These are phyloP conservation scores for Narcine bancroftii DNA, from an alignment of 2,113 vertebrate species.

Conservation along the genomic window DNA sequence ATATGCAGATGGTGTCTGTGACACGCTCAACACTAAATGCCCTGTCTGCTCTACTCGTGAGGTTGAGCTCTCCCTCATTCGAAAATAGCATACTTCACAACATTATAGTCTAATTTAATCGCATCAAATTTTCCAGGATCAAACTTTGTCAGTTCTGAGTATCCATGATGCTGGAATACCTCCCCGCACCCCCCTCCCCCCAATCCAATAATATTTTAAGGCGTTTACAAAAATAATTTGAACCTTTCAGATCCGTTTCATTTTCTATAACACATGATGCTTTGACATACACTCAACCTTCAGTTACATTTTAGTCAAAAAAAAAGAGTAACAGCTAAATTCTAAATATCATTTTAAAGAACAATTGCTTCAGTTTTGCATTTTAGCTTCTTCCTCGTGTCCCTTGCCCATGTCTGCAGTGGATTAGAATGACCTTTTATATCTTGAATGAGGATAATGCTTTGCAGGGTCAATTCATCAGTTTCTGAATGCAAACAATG, in stretches of 20 bases:
- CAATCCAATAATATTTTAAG: background rate
- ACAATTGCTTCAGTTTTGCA: background rate
- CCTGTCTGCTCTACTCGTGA: background rate
- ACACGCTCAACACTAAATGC: background rate
- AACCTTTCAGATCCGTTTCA: background rate
- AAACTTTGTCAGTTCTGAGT: background rate
- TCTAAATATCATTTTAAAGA: constrained; percentile 15
- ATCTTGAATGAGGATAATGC: background rate
- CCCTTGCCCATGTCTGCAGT: no score
- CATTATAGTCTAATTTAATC: background rate
- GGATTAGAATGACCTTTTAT: background rate
- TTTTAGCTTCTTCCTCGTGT: background rate
- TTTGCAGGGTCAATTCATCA: background rate
- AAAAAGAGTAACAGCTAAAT: background rate
- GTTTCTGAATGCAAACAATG: background rate
- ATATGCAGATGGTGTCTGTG: constrained; percentile 35
- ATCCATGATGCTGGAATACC: background rate
- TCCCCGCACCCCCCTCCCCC: background rate
- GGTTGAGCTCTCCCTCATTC: background rate
- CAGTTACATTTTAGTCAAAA: background rate
- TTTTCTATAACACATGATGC: background rate
- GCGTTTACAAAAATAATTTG: background rate
- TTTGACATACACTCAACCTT: background rate
- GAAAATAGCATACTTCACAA: background rate
- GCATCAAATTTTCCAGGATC: background rate